Base-by-base conservation (phyloP, 2,888 invertebrate species). In the Cyclophora albipunctata region DNA sequence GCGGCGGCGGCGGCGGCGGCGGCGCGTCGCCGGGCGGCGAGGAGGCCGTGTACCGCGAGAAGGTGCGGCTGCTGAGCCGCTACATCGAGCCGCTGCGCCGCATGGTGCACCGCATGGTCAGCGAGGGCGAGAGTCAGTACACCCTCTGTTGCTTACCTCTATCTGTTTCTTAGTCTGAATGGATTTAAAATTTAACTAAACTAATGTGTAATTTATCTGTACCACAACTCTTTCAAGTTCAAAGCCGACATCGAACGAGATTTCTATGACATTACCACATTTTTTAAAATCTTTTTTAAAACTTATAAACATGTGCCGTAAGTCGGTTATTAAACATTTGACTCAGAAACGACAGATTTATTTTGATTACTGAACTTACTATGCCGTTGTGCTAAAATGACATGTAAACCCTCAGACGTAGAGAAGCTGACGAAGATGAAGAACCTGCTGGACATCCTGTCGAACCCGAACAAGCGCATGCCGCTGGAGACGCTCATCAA, bases 401-500 rank as follows among this genome's bases (percentile, higher is more conserved):
- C 5, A 34, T 41, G 33, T 20, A 20, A 2, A 20, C 3, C 35
- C 48, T 3, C 80, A 95, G 97, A 97, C 78, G 93, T 95, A 49
- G 97, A 97, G 70, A 97, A 97, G 73, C 87, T 96, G 66, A 95
- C 94, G 49, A 98, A 98, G 84, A 97, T 98, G 97, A 98, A 96
- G 81, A 97, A 96, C 65, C 86, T 98, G 0, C 81, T 98, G 35
- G 97, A 98, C 71, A 97, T 98, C 57, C 83, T 98, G 7, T 95
- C 96, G 0, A 97, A 96, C 81, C 97, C 97, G 0, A 92, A 92
- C 62, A 96, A 96, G 80, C 90, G 97, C 53, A 95, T 96, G 89
- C 95, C 97, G 0, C 85, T 98, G 70, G 96, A 96, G 67, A 97
- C 97, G 0, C 84, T 98, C 7, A 89, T 96, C 44, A 98, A 98